These are phyloP conservation scores for Agriopis aurantiaria DNA, from an alignment of 2,888 invertebrate species.

Conservation along the genomic window DNA sequence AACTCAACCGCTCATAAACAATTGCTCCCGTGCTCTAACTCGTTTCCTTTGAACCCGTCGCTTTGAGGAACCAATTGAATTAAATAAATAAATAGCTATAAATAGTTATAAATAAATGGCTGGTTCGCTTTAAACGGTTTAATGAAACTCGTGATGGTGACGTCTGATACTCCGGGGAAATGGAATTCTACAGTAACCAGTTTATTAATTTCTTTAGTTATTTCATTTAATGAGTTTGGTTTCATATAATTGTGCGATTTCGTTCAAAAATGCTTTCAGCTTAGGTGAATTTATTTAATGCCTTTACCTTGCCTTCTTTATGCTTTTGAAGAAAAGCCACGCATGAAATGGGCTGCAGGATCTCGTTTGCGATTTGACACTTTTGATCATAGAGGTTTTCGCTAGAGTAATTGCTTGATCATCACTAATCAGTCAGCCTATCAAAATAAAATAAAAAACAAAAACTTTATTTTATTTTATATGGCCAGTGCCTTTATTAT, in stretches of 20 bases:
- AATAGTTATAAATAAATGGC: slow-evolving; percentile 33
- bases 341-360: no score
- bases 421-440: no score
- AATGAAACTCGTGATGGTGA: slow-evolving; percentile 49
- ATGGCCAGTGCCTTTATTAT: no score
- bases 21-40: slow-evolving; percentile 53
- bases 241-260: not conserved
- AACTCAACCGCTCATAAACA: slow-evolving; percentile 49
- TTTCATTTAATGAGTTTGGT: not conserved
- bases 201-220: slow-evolving; percentile 7
- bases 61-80: slow-evolving; percentile 66
- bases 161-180: slow-evolving; percentile 24
- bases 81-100: slow-evolving; percentile 62
- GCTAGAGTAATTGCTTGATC: no score
- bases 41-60: slow-evolving; percentile 60
- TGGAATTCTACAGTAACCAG: slow-evolving; percentile 3
- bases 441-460: no score
- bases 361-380: no score
- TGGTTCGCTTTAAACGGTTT: slow-evolving; percentile 51
- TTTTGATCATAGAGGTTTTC: no score
- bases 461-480: no score
- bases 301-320: not conserved
- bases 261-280: not conserved
- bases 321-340: not conserved
- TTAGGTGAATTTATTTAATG: not conserved